Conservation (phyloP, 2,113 vertebrate species). For the Phalacrocorax carbo region DNA sequence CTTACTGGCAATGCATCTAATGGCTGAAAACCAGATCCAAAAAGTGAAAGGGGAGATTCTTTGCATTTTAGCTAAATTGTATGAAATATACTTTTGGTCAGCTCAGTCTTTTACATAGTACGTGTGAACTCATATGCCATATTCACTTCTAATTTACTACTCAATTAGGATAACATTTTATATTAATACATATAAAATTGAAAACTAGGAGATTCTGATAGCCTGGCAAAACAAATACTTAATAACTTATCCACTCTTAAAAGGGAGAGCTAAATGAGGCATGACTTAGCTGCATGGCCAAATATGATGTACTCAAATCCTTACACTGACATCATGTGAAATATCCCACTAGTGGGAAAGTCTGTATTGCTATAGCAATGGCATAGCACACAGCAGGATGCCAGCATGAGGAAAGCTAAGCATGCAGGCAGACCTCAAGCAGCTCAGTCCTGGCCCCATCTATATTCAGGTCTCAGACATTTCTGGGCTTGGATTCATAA, state of each 20-base stretch:
- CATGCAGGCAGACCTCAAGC: not conserved
- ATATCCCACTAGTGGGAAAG: not conserved
- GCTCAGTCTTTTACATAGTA: not conserved
- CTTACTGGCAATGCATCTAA: not conserved
- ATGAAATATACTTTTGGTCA: not conserved
- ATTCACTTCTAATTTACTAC: not conserved
- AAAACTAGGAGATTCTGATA: not conserved
- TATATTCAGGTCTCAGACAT: not conserved
- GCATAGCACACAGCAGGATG: not conserved
- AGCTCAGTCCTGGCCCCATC: not conserved
- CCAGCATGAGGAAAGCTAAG: not conserved
- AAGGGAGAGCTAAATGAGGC: not conserved
- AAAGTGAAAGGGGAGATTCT: not conserved
- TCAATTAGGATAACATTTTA: not conserved
- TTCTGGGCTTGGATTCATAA: not conserved
- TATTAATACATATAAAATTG: not conserved
- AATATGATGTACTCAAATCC: not conserved
- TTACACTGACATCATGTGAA: not conserved
- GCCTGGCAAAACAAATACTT: not conserved
- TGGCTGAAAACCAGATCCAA: not conserved
- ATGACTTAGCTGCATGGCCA: not conserved
- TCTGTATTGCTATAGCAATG: not conserved
- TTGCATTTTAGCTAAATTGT: not conserved
- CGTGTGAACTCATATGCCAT: not conserved
- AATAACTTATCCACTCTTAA: not conserved